A percentile compares a stretch with the other conserved stretches of the same genome.
Evolutionary conservation across 2,797 vertebrate species (phyloP).

Genomic region (Sebastes minor): DNA sequence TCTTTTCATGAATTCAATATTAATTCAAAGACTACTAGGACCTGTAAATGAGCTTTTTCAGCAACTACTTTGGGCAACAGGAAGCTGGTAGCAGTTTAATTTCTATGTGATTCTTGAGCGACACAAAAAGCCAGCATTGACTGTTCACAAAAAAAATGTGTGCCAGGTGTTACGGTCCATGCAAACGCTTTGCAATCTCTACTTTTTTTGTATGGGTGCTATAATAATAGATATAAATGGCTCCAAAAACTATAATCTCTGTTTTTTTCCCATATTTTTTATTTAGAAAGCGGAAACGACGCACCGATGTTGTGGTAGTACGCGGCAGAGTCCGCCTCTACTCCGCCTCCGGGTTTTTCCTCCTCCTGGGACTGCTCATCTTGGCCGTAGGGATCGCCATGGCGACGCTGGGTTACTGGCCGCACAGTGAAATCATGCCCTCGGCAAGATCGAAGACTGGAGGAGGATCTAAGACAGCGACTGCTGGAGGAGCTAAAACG

Average conservation of each 20-base stretch:
- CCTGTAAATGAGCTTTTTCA: not conserved
- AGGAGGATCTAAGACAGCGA: constrained; percentile 29
- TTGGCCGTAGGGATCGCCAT: constrained; percentile 92
- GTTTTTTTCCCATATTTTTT: not conserved
- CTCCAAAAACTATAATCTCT: not conserved
- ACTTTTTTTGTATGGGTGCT: not conserved
- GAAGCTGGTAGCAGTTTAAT: not conserved
- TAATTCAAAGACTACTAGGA: not conserved
- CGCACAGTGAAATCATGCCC: constrained; percentile 75
- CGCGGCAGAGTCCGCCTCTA: constrained; percentile 94
- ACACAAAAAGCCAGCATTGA: not conserved
- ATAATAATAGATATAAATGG: not conserved
- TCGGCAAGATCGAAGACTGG: constrained; percentile 33
- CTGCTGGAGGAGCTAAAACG: not conserved
- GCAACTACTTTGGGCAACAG: not conserved
- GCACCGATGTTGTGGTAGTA: constrained; percentile 94
- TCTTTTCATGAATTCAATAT: not conserved
- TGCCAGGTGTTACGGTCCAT: not conserved
- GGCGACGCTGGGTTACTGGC: constrained; percentile 98
- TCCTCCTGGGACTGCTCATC: constrained; percentile 91
- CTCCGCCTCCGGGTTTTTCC: constrained; percentile 95
- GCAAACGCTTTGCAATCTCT: not conserved
- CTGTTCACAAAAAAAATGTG: not conserved
- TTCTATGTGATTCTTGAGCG: not conserved
- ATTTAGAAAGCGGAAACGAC: constrained; percentile 84